Evolutionary conservation across 2,113 vertebrate species (phyloP), one percentile per base, ranked within the genome.

Genomic region (Burhinus oedicnemus): DNA sequence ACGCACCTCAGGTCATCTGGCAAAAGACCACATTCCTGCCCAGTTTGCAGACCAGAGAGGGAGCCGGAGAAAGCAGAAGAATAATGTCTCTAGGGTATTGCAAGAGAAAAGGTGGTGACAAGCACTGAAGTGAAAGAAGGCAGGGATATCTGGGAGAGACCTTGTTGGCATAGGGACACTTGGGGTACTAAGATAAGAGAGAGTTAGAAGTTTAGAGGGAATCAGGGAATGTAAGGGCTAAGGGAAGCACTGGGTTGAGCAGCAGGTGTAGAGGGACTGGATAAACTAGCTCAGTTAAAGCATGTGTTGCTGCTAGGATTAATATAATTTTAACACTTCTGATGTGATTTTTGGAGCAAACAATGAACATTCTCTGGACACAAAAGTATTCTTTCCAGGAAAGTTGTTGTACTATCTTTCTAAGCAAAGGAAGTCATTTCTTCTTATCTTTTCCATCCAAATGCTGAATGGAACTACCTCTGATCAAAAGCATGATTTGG

Each of bases 131-230:
- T 44, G 57, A 38, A 86, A 47, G 38, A 60, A 52, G 36, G 30
- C 16, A 69, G 26, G 14, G 9, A 40, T 69, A 55, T 45, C 22
- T 76, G n/a, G 29, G 29, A 79, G 7, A 23, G 36, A 57, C 2
- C 16, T n/a, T 65, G 9, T n/a, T 69, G 18, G 6, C 23, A 15
- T 16, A 13, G 7, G 29, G 11, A 76, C 27, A 60, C 8, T 47
- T 0, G 0, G 6, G 4, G 4, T 42, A 60, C 40, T 69, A n/a
- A n/a, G 6, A 15, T 21, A 70, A 89, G 13, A 68, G 16, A 76
- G 6, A 30, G 2, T 57, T 16, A 61, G 34, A 61, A 47, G 8
- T 54, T 34, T 54, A 32, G 29, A 47, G 14, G 8, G 16, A 87
- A 62, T 3, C 26, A 38, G 44, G 6, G 32, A 47, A 40, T 47